Conservation (phyloP, 2,113 vertebrate species). For the Saccopteryx bilineata region DNA sequence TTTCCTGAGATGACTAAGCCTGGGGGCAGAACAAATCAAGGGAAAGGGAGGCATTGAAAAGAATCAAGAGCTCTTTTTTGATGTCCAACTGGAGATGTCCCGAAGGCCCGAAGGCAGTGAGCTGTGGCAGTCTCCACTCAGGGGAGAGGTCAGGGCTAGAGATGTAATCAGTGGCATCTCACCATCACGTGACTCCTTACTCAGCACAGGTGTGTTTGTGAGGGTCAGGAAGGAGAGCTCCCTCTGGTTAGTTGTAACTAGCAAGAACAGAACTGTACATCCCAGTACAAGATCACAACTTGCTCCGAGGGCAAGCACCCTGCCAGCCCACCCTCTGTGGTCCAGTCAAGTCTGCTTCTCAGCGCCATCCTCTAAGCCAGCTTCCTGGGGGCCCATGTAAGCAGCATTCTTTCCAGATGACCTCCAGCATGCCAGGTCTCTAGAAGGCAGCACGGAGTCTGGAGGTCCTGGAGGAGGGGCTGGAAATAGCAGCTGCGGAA, state of each 20-base stretch:
- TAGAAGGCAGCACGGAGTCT: neutral
- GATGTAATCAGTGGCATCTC: neutral
- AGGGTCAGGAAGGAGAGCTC: neutral
- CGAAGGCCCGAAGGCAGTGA: neutral
- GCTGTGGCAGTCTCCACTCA: neutral
- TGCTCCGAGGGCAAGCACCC: conserved; percentile 9
- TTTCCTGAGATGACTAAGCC: conserved; percentile 33
- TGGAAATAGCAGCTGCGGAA: neutral
- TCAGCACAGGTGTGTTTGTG: neutral
- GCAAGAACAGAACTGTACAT: neutral
- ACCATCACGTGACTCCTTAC: neutral
- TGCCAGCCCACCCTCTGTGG: neutral
- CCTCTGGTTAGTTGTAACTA: neutral
- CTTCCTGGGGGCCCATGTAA: neutral
- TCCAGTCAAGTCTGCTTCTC: neutral
- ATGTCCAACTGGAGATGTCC: neutral
- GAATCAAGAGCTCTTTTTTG: conserved; percentile 30
- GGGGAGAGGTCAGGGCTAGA: neutral
- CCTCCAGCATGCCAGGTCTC: neutral
- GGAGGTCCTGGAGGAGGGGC: neutral
- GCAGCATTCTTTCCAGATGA: conserved; percentile 42
- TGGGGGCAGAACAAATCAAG: neutral
- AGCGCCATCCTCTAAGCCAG: neutral
- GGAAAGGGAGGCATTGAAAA: neutral
- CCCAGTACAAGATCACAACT: neutral